A percentile compares a stretch with the other conserved stretches of the same genome.
phyloP scores from a whole-genome alignment of 1,140 invertebrate species.

The Mercenaria mercenaria region DNA sequence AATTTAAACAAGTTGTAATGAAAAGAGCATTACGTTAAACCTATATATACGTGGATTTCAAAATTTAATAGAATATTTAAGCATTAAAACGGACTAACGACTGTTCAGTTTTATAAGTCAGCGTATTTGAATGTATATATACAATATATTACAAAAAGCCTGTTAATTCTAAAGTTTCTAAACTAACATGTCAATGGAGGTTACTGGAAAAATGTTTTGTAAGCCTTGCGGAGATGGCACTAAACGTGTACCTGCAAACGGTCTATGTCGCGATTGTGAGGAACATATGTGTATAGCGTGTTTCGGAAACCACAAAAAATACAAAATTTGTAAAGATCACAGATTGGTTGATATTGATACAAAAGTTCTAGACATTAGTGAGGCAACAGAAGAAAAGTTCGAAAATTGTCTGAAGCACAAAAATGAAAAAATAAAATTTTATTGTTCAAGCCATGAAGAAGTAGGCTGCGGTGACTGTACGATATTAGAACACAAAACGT shows the following conservation, averaged over 20 bases:
- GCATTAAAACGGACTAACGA: no score
- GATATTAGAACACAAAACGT: not conserved
- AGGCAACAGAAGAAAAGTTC: not conserved
- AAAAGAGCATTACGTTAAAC: no score
- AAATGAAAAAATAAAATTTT: not conserved
- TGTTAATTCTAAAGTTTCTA: no score
- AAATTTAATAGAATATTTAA: no score
- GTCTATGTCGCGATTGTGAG: not conserved
- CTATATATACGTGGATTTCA: no score
- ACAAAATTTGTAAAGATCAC: not conserved
- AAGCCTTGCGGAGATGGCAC: not conserved
- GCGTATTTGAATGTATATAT: no score
- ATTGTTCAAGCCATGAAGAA: not conserved
- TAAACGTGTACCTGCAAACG: not conserved
- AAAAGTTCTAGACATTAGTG: not conserved
- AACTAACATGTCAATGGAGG: no score
- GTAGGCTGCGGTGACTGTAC: conserved; percentile 15
- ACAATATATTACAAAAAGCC: no score
- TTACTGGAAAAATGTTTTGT: not conserved
- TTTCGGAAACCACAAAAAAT: not conserved
- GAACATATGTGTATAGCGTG: conserved; percentile 13
- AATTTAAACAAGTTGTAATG: no score
- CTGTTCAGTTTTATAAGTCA: no score
- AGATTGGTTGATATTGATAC: not conserved
- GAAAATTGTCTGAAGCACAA: not conserved